Evolutionary conservation across 2,113 vertebrate species (phyloP).

Genomic region (Archilochus colubris): DNA sequence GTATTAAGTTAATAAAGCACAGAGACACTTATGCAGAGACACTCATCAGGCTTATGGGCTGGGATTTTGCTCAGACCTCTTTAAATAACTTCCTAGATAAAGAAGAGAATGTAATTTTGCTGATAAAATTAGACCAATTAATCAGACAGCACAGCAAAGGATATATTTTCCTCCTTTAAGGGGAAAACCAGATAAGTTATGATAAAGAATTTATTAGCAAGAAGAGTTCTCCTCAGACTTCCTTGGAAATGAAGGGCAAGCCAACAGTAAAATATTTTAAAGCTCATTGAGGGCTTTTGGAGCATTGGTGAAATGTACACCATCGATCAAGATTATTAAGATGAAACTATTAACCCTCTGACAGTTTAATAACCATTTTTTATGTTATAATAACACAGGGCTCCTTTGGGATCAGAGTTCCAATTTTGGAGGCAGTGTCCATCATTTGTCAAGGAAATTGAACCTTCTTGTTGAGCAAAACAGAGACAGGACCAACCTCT

Average conservation of each 20-base stretch:
- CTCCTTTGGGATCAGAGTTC: conserved; percentile 78
- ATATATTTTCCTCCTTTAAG: conserved; percentile 45
- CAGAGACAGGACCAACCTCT: conserved; percentile 42
- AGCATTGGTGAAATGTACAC: conserved; percentile 65
- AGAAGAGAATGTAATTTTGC: conserved; percentile 72
- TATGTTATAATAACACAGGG: conserved; percentile 85
- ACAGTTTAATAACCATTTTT: conserved; percentile 86
- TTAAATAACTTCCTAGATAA: conserved; percentile 68
- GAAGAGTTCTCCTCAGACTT: conserved; percentile 55
- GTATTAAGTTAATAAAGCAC: conserved; percentile 58
- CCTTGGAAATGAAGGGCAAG: conserved; percentile 64
- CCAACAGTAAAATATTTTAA: conserved; percentile 72
- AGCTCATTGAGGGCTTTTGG: conserved; percentile 61
- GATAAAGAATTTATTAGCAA: conserved; percentile 72
- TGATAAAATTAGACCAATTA: conserved; percentile 74
- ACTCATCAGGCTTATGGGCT: conserved; percentile 23
- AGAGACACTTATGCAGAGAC: conserved; percentile 1
- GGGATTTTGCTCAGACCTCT: conserved; percentile 48
- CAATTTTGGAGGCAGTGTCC: conserved; percentile 77
- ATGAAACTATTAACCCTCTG: conserved; percentile 82
- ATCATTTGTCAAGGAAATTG: conserved; percentile 76
- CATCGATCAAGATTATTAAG: conserved; percentile 84
- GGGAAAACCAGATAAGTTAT: conserved; percentile 59
- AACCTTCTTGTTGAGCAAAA: conserved; percentile 70
- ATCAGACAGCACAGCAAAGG: conserved; percentile 65